These are phyloP conservation scores for Noctua fimbriata DNA, from an alignment of 2,888 invertebrate genomes.

Conservation along the genomic window DNA sequence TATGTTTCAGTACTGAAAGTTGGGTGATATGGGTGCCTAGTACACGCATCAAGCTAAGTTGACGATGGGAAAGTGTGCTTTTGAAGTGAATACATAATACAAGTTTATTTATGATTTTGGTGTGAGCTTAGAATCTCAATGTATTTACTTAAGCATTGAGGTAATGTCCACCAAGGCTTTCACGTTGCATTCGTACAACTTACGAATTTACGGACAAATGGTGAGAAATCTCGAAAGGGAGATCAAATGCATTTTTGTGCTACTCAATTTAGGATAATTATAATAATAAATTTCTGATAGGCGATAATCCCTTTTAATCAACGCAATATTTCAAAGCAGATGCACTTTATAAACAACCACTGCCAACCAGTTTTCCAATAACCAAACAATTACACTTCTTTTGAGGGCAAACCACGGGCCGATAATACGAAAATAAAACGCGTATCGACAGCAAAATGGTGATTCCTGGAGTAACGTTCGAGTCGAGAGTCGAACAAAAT, in stretches of 20 bases:
- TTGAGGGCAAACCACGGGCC: conserved; percentile 6
- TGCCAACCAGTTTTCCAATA: conserved; percentile 7
- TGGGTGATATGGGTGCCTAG: neutral
- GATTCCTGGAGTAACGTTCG: conserved; percentile 25
- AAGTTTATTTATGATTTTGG: conserved; percentile 15
- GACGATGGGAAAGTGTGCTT: neutral
- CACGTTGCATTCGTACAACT: neutral
- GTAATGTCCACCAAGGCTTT: conserved; percentile 1
- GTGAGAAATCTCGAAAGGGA: neutral
- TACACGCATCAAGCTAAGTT: neutral
- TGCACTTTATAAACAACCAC: neutral
- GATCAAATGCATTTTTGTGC: neutral
- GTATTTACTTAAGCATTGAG: conserved; percentile 26
- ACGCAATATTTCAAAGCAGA: neutral
- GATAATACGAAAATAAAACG: conserved; percentile 36
- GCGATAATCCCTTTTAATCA: neutral
- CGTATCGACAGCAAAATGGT: conserved; percentile 42
- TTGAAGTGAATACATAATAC: neutral
- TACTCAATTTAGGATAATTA: neutral
- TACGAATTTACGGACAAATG: neutral
- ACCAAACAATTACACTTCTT: conserved; percentile 18
- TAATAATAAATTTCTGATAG: neutral
- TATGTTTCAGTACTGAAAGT: neutral
- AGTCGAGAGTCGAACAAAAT: conserved; percentile 39
- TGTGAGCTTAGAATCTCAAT: neutral